These are phyloP conservation scores for Taenioides sp. DNA, from an alignment of 2,797 vertebrate species.

Conservation along the genomic window DNA sequence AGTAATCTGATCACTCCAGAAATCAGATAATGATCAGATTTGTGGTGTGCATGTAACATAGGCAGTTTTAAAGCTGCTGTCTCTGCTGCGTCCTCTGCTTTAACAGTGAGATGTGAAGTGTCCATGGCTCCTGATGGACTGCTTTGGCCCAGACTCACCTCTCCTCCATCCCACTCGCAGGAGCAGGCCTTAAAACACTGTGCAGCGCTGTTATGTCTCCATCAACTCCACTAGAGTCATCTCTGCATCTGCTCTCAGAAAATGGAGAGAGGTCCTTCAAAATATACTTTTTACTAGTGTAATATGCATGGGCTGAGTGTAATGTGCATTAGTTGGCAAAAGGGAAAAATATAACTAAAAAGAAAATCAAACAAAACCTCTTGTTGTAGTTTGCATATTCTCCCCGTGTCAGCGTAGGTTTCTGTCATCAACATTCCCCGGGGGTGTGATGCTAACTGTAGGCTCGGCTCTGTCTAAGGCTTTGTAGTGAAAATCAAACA, in stretches of 20 bases:
- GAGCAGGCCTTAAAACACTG: slow-evolving; percentile 31
- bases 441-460: too few relatives aligned
- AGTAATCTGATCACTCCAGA: too few relatives aligned
- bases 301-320: not conserved
- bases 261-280: not conserved
- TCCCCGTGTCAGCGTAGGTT: too few relatives aligned
- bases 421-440: too few relatives aligned
- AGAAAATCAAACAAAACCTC: too few relatives aligned
- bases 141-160: slow-evolving; percentile 26
- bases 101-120: slow-evolving; percentile 41
- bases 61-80: slow-evolving; percentile 24
- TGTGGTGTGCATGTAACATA: too few relatives aligned
- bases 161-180: slow-evolving; percentile 33
- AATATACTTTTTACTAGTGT: not conserved
- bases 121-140: slow-evolving; percentile 40
- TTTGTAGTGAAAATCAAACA: too few relatives aligned
- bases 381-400: not conserved
- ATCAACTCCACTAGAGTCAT: slow-evolving; percentile 9
- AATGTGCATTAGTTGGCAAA: not conserved
- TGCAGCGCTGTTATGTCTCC: slow-evolving; percentile 4
- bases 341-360: not conserved
- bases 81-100: slow-evolving; percentile 52
- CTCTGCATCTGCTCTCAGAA: not conserved
- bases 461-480: too few relatives aligned
- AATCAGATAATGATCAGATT: too few relatives aligned